Evolutionary conservation across 2,797 vertebrate species (phyloP).

Genomic region (Oreonectes daqikongensis): DNA sequence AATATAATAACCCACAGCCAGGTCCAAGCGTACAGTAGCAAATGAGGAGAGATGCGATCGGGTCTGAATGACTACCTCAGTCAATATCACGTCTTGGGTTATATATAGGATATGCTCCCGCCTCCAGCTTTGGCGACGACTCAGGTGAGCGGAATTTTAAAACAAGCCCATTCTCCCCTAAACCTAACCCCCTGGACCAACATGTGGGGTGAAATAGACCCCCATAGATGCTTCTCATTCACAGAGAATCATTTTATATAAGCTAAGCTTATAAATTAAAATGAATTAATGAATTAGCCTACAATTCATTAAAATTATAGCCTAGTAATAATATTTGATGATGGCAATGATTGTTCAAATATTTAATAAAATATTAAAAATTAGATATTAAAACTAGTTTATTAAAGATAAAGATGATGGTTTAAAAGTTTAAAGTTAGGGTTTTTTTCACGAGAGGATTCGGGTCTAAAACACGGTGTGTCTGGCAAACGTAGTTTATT

Average conservation of each 20-base stretch:
- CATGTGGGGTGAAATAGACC: conserved; percentile 9
- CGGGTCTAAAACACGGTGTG: not conserved
- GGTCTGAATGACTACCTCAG: conserved; percentile 19
- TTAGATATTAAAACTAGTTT: no score
- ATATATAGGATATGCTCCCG: conserved; percentile 30
- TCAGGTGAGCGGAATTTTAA: conserved; percentile 41
- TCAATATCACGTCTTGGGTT: conserved; percentile 25
- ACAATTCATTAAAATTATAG: no score
- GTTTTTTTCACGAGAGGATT: not conserved
- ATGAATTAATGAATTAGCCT: no score
- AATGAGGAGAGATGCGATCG: conserved; percentile 13
- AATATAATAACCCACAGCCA: conserved; percentile 30
- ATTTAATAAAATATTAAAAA: no score
- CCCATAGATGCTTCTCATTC: not conserved
- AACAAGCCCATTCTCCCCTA: not conserved
- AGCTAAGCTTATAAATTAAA: no score
- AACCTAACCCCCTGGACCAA: conserved; percentile 1
- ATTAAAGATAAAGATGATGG: no score
- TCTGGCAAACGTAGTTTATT: not conserved
- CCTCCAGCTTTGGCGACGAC: conserved; percentile 24
- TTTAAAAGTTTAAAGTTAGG: no score
- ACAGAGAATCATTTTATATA: no score
- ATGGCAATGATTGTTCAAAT: no score
- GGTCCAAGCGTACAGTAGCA: not conserved
- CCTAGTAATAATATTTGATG: no score